Percentiles rank a stretch among this genome's conserved stretches.
phyloP scores from a whole-genome alignment of 2,113 vertebrate genomes.

The Mustela lutreola region DNA sequence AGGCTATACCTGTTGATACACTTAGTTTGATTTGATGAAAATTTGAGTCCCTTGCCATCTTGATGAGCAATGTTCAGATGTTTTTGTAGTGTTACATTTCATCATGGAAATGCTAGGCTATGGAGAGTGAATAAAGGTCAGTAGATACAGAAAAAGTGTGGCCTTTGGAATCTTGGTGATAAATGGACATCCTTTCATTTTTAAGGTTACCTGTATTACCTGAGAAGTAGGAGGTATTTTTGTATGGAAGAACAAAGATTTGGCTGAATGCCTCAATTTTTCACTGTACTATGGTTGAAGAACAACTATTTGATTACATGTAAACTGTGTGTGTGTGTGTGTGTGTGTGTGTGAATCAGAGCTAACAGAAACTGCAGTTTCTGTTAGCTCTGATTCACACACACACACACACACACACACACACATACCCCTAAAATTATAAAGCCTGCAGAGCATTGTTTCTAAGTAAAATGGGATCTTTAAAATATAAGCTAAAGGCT shows the following conservation, averaged over 20 bases:
- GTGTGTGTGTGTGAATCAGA: no score
- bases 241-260: conserved; percentile 56
- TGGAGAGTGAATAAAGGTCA: conserved; percentile 59
- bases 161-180: conserved; percentile 53
- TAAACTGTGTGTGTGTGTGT: neutral
- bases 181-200: conserved; percentile 72
- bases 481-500: conserved; percentile 68
- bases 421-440: conserved; percentile 44
- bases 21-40: neutral
- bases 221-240: conserved; percentile 66
- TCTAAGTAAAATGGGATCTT: conserved; percentile 79
- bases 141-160: neutral
- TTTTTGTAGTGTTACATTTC: conserved; percentile 4
- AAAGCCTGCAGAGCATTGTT: conserved; percentile 18
- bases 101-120: conserved; percentile 30
- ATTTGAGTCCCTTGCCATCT: neutral
- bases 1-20: neutral
- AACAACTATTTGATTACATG: conserved; percentile 68
- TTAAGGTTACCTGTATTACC: conserved; percentile 54
- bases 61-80: neutral
- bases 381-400: neutral
- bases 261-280: conserved; percentile 60
- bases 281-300: neutral
- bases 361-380: neutral
- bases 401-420: neutral